Evolutionary conservation across 2,113 vertebrate species (phyloP).

Genomic region (Tetrao urogallus): DNA sequence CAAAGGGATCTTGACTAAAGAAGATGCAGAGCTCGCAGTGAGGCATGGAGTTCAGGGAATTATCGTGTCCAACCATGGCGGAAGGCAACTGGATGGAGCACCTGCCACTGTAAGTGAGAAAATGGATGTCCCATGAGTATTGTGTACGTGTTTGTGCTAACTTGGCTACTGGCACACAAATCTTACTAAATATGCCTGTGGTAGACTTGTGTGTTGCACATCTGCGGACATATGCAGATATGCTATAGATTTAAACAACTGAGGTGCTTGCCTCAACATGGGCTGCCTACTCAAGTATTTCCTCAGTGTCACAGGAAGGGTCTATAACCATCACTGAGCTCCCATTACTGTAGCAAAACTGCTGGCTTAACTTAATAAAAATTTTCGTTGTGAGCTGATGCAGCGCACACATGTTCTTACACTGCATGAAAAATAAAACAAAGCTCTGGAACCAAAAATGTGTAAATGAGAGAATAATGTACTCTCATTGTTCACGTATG

Average conservation of each 20-base stretch:
- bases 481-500: conserved; percentile 35
- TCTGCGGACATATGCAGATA: background rate
- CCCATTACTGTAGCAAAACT: background rate
- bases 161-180: fast-evolving
- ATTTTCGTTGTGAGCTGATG: background rate
- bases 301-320: background rate
- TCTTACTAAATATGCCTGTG: background rate
- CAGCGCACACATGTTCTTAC: background rate
- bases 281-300: background rate
- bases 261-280: background rate
- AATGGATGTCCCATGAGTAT: fast-evolving
- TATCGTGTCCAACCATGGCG: conserved; percentile 96
- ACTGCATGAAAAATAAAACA: background rate
- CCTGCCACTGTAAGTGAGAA: conserved; percentile 84
- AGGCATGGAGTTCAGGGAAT: conserved; percentile 90
- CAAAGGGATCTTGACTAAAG: conserved; percentile 96
- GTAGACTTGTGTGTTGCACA: background rate
- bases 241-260: background rate
- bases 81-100: conserved; percentile 92
- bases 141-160: fast-evolving
- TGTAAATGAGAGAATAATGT: conserved; percentile 12
- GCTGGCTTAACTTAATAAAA: background rate
- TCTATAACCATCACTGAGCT: background rate
- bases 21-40: conserved; percentile 93
- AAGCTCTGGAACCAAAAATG: conserved; percentile 23